These are phyloP conservation scores for Petaurus breviceps DNA, from an alignment of 2,113 vertebrate species.

Conservation along the genomic window DNA sequence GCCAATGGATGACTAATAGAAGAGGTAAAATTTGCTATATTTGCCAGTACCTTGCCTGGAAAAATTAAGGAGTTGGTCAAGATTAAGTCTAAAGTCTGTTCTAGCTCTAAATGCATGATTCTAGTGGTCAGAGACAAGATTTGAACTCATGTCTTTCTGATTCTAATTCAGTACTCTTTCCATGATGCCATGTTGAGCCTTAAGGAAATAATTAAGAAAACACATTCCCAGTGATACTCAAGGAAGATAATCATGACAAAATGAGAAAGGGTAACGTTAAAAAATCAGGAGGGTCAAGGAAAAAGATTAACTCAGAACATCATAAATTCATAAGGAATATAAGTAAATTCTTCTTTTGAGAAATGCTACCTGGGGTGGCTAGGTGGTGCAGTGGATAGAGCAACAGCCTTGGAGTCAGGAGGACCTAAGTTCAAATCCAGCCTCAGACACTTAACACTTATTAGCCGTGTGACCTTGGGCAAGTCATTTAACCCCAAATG, in stretches of 20 bases:
- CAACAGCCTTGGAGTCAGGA: too few species aligned
- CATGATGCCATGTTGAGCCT: background rate
- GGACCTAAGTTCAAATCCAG: too few species aligned
- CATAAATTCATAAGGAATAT: background rate
- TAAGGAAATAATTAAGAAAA: background rate
- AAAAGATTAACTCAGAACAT: background rate
- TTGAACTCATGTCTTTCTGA: background rate
- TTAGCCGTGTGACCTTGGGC: too few species aligned
- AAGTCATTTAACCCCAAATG: too few species aligned
- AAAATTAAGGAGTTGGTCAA: too few species aligned
- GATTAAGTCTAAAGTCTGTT: too few species aligned
- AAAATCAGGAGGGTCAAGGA: background rate
- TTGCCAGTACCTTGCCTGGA: too few species aligned
- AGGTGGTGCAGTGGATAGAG: too few species aligned
- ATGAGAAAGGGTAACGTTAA: background rate
- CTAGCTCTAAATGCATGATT: too few species aligned
- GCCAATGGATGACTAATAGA: conserved; percentile 48
- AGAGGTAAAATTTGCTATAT: conserved; percentile 59
- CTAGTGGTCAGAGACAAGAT: background rate
- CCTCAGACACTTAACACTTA: too few species aligned
- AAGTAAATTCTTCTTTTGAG: background rate
- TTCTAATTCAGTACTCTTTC: background rate
- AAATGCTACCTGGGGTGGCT: background rate
- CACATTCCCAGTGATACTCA: background rate
- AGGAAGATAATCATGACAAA: conserved; percentile 9